Percentiles rank a stretch among this genome's conserved stretches.
Evolutionary conservation across 2,888 invertebrate genomes (phyloP).

Genomic region (Ormyrus nitidulus): DNA sequence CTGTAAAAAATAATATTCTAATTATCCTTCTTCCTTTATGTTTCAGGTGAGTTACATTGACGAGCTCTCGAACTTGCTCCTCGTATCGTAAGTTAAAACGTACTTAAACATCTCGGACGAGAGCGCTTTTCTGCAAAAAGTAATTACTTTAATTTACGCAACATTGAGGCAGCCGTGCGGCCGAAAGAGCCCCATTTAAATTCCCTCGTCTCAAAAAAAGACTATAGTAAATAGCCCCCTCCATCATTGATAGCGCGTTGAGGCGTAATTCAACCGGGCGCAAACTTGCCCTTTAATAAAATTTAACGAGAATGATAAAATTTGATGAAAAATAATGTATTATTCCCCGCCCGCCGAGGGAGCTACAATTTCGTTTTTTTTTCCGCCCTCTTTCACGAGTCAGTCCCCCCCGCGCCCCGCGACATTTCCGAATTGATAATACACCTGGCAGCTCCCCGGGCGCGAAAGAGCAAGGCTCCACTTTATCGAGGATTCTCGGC

Average conservation of each 20-base stretch:
- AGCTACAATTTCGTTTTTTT: neutral
- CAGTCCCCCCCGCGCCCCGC: neutral
- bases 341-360: conserved; percentile 10
- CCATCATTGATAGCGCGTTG: conserved; percentile 33
- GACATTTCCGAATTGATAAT: conserved; percentile 27
- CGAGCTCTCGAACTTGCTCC: neutral
- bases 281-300: conserved; percentile 3
- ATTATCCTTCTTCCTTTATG: conserved; percentile 18
- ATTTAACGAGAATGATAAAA: conserved; percentile 44
- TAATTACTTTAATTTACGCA: neutral
- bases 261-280: conserved; percentile 10
- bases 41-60: conserved; percentile 45
- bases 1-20: neutral
- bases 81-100: conserved; percentile 18
- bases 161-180: too few species aligned
- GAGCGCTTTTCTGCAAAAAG: neutral
- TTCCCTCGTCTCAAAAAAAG: too few species aligned
- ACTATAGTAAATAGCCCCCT: neutral
- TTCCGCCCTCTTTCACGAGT: neutral
- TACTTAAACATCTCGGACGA: neutral
- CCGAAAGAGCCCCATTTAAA: too few species aligned
- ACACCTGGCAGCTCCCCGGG: conserved; percentile 3
- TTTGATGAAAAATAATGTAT: conserved; percentile 41
- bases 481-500: too few species aligned
- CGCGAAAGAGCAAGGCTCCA: neutral